Evolutionary conservation across 2,888 invertebrate genomes (phyloP), one percentile per base, ranked within the genome.

Genomic region (Apodemia hepburni): DNA sequence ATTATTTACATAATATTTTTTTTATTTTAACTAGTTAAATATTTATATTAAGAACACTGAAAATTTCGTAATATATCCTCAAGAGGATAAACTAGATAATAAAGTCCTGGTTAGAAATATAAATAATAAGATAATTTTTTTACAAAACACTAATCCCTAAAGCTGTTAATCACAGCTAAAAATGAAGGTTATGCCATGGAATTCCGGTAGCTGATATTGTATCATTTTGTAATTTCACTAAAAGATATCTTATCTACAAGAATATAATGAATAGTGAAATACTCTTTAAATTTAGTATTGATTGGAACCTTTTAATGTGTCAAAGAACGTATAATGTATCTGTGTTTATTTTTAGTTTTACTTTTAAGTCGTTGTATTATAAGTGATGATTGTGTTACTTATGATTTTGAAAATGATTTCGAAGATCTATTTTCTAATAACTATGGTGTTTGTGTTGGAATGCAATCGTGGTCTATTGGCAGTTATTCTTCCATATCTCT

Each of bases 201-300:
- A 54, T 51, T 51, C 27, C 51, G 6, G 18, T 51, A 22, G 22
- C 22, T 51, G 22, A 51, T 51, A 18, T 51, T 51, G 18, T 51
- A 51, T 51, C 51, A 51, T 51, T 51, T 51, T 54, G 27, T 15
- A 38, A 58, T 47, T 61, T 61, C 47, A 17, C 17, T 17, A 58
- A 61, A 61, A 11, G 58, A 58, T 61, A 61, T 61, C 61, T 62
- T 62, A 62, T 62, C 61, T 51, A 15, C 17, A 45, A 60, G 45
- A 54, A 51, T 35, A 49, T 33, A n/a, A 57, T 29, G 29, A 57
- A 57, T 29, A n/a, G 57, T 57, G 29, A 27, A 15, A 57, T 57
- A 29, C 18, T 35, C 4, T 35, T 15, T 17, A 33, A 49, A 11
- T 17, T 61, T 35, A 33, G 51, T 51, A 33, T 33, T 35, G 29